Evolutionary conservation across 2,888 invertebrate species (phyloP).

Genomic region (Dysmachus trigonus): DNA sequence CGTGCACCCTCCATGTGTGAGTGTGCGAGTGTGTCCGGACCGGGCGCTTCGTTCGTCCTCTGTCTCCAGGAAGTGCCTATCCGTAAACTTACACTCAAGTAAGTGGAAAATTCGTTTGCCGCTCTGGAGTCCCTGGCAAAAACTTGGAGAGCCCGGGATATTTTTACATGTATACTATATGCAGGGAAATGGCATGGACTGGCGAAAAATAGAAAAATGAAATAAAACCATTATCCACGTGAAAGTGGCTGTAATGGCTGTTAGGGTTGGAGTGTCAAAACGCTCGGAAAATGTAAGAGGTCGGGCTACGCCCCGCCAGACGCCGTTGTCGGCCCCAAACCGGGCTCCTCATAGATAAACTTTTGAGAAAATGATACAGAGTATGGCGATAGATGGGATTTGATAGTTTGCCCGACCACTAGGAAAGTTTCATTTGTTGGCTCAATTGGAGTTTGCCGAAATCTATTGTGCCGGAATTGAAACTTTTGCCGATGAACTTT

Average conservation of each 20-base stretch:
- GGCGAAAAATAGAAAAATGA: slow-evolving; percentile 45
- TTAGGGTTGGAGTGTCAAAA: slow-evolving; percentile 41
- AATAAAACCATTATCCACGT: slow-evolving; percentile 45
- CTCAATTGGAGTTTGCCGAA: slow-evolving; percentile 39
- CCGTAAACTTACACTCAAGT: slow-evolving; percentile 50
- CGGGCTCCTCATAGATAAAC: slow-evolving; percentile 22
- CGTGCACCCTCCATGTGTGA: slow-evolving; percentile 15
- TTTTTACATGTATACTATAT: slow-evolving; percentile 11
- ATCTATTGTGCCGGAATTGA: slow-evolving; percentile 40
- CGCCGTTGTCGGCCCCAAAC: neutral
- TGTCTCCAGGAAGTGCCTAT: slow-evolving; percentile 46
- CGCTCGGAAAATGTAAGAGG: slow-evolving; percentile 17
- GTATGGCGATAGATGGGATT: slow-evolving; percentile 21
- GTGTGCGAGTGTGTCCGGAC: too few relatives aligned
- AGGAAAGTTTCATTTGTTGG: slow-evolving; percentile 34
- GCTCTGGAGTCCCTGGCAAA: slow-evolving; percentile 20
- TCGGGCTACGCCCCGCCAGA: neutral
- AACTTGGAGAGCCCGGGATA: slow-evolving; percentile 29
- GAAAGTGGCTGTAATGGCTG: slow-evolving; percentile 40
- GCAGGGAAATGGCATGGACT: slow-evolving; percentile 30
- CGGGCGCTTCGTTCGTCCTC: neutral
- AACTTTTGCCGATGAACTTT: slow-evolving; percentile 40
- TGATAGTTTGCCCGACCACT: slow-evolving; percentile 19
- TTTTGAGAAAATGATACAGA: slow-evolving; percentile 41
- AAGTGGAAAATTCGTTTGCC: slow-evolving; percentile 50